Percentiles rank a stretch among this genome's conserved stretches.
Evolutionary conservation across 2,888 invertebrate species (phyloP).

Genomic region (Podotricha telesiphe): DNA sequence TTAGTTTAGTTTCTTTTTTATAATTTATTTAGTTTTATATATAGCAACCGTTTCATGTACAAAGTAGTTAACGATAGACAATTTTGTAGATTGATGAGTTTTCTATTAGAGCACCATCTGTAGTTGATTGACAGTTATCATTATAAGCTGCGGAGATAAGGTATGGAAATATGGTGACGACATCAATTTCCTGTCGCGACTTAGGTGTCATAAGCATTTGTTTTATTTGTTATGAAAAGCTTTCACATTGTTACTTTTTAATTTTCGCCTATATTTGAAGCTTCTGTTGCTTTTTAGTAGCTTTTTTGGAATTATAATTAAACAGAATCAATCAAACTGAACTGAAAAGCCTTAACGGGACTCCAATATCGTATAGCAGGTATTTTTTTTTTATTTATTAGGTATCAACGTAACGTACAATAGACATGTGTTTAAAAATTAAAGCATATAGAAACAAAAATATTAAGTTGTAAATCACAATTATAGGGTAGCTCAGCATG

Average conservation of each 20-base stretch:
- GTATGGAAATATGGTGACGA: not conserved
- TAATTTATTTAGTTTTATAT: no score
- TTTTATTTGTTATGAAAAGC: constrained; percentile 2
- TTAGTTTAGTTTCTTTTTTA: no score
- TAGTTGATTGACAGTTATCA: constrained; percentile 33
- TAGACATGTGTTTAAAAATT: no score
- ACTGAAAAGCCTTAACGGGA: no score
- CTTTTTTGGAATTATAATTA: not conserved
- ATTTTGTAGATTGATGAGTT: constrained; percentile 31
- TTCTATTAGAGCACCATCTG: constrained; percentile 30
- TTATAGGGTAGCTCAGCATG: no score
- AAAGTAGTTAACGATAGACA: constrained; percentile 20
- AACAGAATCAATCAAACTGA: not conserved
- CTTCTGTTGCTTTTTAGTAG: not conserved
- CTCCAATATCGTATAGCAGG: no score
- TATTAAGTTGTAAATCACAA: no score
- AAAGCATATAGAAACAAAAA: no score
- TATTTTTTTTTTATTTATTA: no score
- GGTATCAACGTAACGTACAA: no score
- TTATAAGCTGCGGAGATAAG: constrained; percentile 23
- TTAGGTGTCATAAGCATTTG: constrained; percentile 13
- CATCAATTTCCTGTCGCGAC: constrained; percentile 19
- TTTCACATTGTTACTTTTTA: not conserved
- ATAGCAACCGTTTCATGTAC: not conserved
- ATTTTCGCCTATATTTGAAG: not conserved